Conservation (phyloP, 2,888 invertebrate species). For the Fabriciana adippe region DNA sequence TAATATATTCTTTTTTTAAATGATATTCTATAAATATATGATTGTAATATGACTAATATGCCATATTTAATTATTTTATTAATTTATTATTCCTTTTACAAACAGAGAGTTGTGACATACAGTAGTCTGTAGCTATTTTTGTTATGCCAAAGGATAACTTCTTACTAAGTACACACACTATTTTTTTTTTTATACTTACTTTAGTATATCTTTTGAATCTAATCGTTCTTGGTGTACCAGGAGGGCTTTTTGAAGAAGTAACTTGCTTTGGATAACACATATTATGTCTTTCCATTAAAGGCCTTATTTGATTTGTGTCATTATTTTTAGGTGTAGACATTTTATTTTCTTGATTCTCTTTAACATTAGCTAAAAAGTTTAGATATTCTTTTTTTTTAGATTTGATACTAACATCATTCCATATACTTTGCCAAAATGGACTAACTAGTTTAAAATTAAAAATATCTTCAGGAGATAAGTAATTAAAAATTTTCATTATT, state of each 20-base stretch:
- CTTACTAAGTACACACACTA: no score
- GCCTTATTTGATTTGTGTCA: slow-evolving; percentile 47
- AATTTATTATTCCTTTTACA: no score
- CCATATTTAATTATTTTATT: no score
- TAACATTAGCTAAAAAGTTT: slow-evolving; percentile 56
- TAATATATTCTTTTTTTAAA: no score
- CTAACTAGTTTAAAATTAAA: slow-evolving; percentile 69
- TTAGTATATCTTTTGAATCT: slow-evolving; percentile 68
- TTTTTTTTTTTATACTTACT: slow-evolving; percentile 50
- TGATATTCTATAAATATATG: no score
- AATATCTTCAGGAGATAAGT: slow-evolving; percentile 67
- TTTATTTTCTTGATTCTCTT: slow-evolving; percentile 69
- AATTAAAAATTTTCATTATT: slow-evolving; percentile 63
- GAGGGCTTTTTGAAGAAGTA: slow-evolving; percentile 55
- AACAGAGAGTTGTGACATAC: no score
- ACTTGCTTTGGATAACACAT: slow-evolving; percentile 45
- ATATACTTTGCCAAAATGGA: slow-evolving; percentile 61
- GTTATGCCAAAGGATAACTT: no score
- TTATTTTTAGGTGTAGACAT: slow-evolving; percentile 47
- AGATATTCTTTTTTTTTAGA: slow-evolving; percentile 56
- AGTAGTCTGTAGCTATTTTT: no score
- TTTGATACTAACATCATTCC: slow-evolving; percentile 57
- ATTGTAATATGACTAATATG: no score
- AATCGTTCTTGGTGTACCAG: slow-evolving; percentile 67
- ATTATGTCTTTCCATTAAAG: slow-evolving; percentile 67